A percentile compares a stretch with the other conserved stretches of the same genome.
phyloP scores from a whole-genome alignment of 2,113 vertebrate genomes.

The Melanotaenia duboulayi region DNA sequence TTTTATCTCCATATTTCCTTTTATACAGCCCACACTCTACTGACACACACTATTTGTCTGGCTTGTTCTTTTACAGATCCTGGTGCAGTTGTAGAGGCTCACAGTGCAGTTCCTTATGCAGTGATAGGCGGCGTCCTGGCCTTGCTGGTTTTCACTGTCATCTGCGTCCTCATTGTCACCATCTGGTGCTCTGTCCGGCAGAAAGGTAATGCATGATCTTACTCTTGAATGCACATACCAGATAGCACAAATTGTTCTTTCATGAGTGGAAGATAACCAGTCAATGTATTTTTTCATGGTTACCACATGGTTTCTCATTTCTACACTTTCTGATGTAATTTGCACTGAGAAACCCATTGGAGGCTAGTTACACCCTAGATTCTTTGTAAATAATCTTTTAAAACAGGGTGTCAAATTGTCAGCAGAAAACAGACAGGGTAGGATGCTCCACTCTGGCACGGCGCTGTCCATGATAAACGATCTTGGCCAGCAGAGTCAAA shows the following conservation, averaged over 20 bases:
- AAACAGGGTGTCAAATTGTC: constrained; percentile 57
- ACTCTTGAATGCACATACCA: background rate
- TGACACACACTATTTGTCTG: constrained; percentile 17
- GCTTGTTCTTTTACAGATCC: constrained; percentile 82
- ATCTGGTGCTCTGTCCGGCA: constrained; percentile 94
- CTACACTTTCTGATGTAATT: constrained; percentile 2
- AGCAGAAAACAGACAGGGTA: constrained; percentile 22
- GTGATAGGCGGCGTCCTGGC: constrained; percentile 92
- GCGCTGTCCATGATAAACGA: constrained; percentile 62
- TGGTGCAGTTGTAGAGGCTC: constrained; percentile 90
- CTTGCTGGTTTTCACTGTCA: constrained; percentile 91
- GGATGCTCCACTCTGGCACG: constrained; percentile 42
- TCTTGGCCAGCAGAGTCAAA: constrained; percentile 54
- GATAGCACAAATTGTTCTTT: constrained; percentile 20
- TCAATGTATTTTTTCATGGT: constrained; percentile 29
- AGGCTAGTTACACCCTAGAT: constrained; percentile 9
- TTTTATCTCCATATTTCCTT: constrained; percentile 26
- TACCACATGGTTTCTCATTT: constrained; percentile 32
- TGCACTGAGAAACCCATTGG: constrained; percentile 36
- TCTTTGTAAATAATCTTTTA: constrained; percentile 56
- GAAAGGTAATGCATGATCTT: constrained; percentile 84
- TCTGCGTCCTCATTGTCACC: constrained; percentile 92
- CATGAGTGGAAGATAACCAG: background rate
- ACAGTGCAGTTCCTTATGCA: constrained; percentile 91
- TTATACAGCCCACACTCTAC: background rate